Percentiles rank a stretch among this genome's conserved stretches.
phyloP scores from a whole-genome alignment of 2,888 invertebrate species.

The Yponomeuta plumbellus region DNA sequence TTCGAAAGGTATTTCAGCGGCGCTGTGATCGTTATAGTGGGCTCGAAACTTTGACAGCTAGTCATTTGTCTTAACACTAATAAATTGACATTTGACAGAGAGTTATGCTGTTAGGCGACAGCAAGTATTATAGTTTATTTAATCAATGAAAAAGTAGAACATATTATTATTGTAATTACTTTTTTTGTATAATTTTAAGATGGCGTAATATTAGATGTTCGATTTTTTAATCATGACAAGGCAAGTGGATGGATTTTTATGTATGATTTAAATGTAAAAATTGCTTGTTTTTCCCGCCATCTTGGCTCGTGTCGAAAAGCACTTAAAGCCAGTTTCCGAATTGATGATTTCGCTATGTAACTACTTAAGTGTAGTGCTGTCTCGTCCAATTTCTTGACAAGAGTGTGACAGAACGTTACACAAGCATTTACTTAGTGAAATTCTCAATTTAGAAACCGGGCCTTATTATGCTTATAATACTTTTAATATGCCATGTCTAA shows the following conservation, averaged over 20 bases:
- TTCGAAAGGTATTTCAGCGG: neutral
- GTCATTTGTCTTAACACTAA: conserved; percentile 52
- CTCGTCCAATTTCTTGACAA: no score
- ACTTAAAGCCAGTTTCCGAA: no score
- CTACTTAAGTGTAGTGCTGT: no score
- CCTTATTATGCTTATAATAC: conserved; percentile 4
- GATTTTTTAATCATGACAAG: conserved; percentile 69
- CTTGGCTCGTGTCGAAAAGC: neutral
- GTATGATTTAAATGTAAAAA: conserved; percentile 2
- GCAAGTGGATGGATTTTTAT: conserved; percentile 50
- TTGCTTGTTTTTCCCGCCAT: neutral
- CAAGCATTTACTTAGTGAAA: no score
- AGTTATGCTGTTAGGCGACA: conserved; percentile 35
- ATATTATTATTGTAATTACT: conserved; percentile 17
- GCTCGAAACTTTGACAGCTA: conserved; percentile 53
- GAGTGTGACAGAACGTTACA: no score
- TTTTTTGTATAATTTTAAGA: conserved; percentile 59
- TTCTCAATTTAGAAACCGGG: no score
- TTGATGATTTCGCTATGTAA: no score
- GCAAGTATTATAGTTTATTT: conserved; percentile 49
- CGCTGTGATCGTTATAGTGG: neutral
- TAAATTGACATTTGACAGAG: conserved; percentile 49
- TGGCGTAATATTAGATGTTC: conserved; percentile 73
- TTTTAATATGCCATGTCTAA: neutral
- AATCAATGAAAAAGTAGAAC: conserved; percentile 34